A percentile compares a stretch with the other conserved stretches of the same genome.
phyloP scores from a whole-genome alignment of 2,888 invertebrate species.

The Uloborus plumipes region DNA sequence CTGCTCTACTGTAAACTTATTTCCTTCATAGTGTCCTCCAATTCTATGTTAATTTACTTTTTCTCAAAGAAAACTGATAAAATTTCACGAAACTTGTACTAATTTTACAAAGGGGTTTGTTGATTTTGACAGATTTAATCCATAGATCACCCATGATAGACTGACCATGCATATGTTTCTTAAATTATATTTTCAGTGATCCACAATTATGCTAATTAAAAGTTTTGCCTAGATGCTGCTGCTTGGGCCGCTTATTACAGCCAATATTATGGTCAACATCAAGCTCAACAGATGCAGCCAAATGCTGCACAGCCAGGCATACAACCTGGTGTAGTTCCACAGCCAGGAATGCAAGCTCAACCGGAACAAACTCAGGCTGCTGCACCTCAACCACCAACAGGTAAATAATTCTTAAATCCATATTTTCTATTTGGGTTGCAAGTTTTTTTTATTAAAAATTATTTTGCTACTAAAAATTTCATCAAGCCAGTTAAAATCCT shows the following conservation, averaged over 20 bases:
- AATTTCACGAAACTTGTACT: too few relatives aligned
- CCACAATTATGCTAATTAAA: not conserved
- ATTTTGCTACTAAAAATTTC: too few relatives aligned
- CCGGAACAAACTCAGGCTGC: conserved; percentile 51
- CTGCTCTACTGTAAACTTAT: too few relatives aligned
- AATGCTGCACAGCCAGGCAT: conserved; percentile 67
- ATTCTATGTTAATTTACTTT: too few relatives aligned
- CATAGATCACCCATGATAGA: not conserved
- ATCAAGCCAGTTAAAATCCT: too few relatives aligned
- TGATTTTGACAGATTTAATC: not conserved
- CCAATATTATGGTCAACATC: conserved; percentile 71
- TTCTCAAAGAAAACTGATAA: too few relatives aligned
- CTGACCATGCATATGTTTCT: not conserved
- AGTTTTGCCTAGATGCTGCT: conserved; percentile 69
- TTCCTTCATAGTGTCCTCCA: too few relatives aligned
- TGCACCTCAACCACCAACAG: conserved; percentile 45
- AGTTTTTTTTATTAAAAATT: too few relatives aligned
- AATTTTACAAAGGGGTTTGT: not conserved
- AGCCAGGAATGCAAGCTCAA: conserved; percentile 66
- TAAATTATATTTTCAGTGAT: not conserved
- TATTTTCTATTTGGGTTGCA: too few relatives aligned
- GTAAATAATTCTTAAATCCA: conserved; percentile 6
- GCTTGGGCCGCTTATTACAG: conserved; percentile 74
- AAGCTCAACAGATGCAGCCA: conserved; percentile 65
- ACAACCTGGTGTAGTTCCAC: conserved; percentile 65